Evolutionary conservation across 1,140 invertebrate genomes (phyloP).

Genomic region (Macrobrachium rosenbergii): DNA sequence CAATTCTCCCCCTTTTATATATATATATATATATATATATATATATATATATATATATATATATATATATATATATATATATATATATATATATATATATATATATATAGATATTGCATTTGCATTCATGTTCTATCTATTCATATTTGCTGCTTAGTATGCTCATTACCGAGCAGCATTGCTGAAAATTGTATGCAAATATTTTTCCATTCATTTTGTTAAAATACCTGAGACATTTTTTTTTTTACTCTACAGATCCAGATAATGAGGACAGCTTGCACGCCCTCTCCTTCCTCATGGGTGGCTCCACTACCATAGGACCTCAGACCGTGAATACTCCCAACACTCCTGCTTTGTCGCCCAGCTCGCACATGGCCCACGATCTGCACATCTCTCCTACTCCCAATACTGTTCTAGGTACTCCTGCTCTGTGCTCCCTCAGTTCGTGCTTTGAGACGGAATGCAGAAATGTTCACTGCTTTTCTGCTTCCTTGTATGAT

Average conservation of each 20-base stretch:
- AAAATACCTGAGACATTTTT: neutral
- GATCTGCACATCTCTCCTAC: slow-evolving; percentile 52
- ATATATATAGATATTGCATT: neutral
- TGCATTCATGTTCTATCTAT: neutral
- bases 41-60: neutral
- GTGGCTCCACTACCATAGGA: neutral
- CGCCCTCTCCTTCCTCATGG: slow-evolving; percentile 56
- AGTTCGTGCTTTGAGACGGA: no score
- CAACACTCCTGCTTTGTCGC: slow-evolving; percentile 35
- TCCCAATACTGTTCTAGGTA: slow-evolving; percentile 39
- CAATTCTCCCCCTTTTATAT: neutral
- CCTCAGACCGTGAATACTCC: neutral
- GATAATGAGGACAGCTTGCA: slow-evolving; percentile 52
- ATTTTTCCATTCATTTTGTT: neutral
- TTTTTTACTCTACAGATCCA: slow-evolving; percentile 17
- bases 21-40: slow-evolving; percentile 27
- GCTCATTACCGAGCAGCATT: neutral
- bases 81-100: neutral
- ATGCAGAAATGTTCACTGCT: no score
- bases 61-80: slow-evolving; percentile 6
- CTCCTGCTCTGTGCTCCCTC: neutral
- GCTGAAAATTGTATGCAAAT: neutral
- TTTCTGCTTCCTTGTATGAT: no score
- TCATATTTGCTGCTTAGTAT: no score
- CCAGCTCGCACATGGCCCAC: slow-evolving; percentile 33